phyloP scores from a whole-genome alignment of 2,113 vertebrate species.

The Carassius carassius region DNA sequence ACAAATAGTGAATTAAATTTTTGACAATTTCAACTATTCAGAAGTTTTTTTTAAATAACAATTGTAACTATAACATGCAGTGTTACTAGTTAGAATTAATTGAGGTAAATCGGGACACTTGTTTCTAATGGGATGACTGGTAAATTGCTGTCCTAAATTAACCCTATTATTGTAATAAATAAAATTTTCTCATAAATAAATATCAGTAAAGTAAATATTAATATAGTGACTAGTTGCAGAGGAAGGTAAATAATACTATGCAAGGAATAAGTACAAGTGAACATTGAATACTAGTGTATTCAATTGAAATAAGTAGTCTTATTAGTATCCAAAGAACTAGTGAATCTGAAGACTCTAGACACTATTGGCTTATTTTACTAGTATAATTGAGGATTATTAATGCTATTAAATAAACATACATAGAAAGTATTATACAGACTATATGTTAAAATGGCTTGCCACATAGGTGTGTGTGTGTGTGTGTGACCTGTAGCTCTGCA shows the following conservation, averaged over 20 bases:
- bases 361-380: no score
- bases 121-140: not conserved
- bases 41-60: not conserved
- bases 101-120: not conserved
- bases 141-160: not conserved
- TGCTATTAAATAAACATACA: no score
- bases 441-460: not conserved
- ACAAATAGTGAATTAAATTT: not conserved
- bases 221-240: not conserved
- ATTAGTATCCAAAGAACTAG: not conserved
- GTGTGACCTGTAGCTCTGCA: not conserved
- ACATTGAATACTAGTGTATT: not conserved
- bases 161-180: not conserved
- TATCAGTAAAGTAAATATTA: not conserved
- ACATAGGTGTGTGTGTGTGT: not conserved
- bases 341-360: not conserved
- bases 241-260: not conserved
- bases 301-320: no score
- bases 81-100: not conserved
- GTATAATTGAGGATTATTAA: no score
- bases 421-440: not conserved
- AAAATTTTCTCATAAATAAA: no score
- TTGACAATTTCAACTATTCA: not conserved
- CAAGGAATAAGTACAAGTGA: not conserved
- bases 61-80: not conserved